Base-by-base conservation (phyloP, 2,888 invertebrate genomes). In the Magallana nippona region DNA sequence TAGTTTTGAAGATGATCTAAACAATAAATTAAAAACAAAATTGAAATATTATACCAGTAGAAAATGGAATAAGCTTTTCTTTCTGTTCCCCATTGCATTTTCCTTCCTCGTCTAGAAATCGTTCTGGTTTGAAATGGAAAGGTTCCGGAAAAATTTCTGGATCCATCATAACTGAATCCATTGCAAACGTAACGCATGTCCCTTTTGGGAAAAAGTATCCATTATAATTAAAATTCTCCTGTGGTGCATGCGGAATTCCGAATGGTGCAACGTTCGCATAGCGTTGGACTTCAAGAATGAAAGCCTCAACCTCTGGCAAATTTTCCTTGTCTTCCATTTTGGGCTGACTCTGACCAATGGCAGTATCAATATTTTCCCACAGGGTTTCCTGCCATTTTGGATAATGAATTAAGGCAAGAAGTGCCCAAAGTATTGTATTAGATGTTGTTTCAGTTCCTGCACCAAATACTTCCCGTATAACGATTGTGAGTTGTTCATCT, bases 381-480 rank as follows among this genome's bases (percentile, higher is more conserved):
- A 83, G 78, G 56, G 77, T 83, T n/a, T 84, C 82, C 58, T 87
- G 87, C 17, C 85, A 96, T 15, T 97, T 95, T 63, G 96, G 96
- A 91, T 98, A 96, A 78, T 96, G 95, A 10, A 97, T 97, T 92
- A 98, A 95, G 91, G 97, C 95, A 87, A 96, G 96, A 8, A 98
- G 95, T 86, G 97, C 96, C 95, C 97, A 98, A 92, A 97, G 97
- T 87, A 97, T 96, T 1, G 97, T 97, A 27, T 97, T 97, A n/a
- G 96, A 96, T 0, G 97, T 97, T 1, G 97, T 97, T 91, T 97
- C 97, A 92, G 89, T 86, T 15, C 63, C 83, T 10, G 79, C 83
- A 11, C 19, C 55, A 44, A 83, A 79, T 10, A 83, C 22, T 13
- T 83, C 78, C 3, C 32, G 2, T 27, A 81, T 32, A 32, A n/a